phyloP scores from a whole-genome alignment of 2,888 invertebrate genomes.

The Syrphus vitripennis region DNA sequence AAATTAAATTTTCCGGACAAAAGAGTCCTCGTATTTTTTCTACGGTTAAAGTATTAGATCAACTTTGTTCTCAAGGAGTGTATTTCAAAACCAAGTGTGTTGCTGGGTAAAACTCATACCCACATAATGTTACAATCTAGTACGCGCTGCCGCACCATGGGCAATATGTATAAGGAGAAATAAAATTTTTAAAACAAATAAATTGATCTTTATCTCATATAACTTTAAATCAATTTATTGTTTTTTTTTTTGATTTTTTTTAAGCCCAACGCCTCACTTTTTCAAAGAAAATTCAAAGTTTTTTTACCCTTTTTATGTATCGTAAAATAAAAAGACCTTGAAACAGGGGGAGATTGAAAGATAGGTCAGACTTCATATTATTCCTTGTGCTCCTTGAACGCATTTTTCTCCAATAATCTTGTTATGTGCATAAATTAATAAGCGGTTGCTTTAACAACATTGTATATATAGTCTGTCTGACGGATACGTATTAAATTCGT shows the following conservation, averaged over 20 bases:
- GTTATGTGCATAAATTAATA: not conserved
- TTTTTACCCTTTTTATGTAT: not conserved
- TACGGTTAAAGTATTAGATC: not conserved
- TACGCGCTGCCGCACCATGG: not conserved
- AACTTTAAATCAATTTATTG: not conserved
- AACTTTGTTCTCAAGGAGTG: not conserved
- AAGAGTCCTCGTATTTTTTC: not conserved
- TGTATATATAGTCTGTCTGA: no score
- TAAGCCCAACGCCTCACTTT: not conserved
- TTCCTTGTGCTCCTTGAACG: not conserved
- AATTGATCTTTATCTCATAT: not conserved
- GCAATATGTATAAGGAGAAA: not conserved
- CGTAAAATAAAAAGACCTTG: not conserved
- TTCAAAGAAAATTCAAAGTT: not conserved
- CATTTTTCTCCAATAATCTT: not conserved
- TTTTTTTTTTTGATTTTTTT: not conserved
- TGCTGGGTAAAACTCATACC: not conserved
- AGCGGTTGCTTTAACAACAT: not conserved
- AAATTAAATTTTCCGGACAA: not conserved
- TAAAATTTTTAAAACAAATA: not conserved
- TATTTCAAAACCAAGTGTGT: not conserved
- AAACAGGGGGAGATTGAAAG: conserved; percentile 14
- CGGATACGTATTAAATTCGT: no score
- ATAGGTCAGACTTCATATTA: conserved; percentile 18
- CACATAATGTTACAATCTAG: not conserved